These are phyloP conservation scores for Drosophila rubida DNA, from an alignment of 2,888 invertebrate genomes.

Conservation along the genomic window DNA sequence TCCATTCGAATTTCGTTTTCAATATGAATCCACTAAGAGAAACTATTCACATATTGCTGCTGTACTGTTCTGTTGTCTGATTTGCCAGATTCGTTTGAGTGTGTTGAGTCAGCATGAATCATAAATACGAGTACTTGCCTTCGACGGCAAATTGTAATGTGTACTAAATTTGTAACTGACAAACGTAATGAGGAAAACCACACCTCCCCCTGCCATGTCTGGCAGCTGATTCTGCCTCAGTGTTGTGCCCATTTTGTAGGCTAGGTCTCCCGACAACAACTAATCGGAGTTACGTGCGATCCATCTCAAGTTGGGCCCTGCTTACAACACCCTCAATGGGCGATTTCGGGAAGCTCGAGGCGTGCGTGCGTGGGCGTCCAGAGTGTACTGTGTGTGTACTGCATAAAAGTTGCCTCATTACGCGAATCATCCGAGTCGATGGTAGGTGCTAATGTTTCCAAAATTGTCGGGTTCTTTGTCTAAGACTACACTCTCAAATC, in stretches of 20 bases:
- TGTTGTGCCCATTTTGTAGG: constrained; percentile 47
- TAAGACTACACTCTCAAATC: not conserved
- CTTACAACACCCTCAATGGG: not conserved
- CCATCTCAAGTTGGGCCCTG: constrained; percentile 57
- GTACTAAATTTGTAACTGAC: constrained; percentile 35
- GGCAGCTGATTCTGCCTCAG: not conserved
- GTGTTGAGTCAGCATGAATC: constrained; percentile 7
- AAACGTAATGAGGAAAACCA: constrained; percentile 19
- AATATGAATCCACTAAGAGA: not conserved
- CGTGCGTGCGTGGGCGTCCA: constrained; percentile 41
- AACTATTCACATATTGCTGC: constrained; percentile 10
- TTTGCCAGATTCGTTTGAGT: not conserved
- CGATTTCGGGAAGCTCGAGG: constrained; percentile 33
- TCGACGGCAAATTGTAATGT: constrained; percentile 55
- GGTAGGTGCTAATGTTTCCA: constrained; percentile 30
- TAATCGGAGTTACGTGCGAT: constrained; percentile 76
- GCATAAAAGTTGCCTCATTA: constrained; percentile 77
- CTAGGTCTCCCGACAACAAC: constrained; percentile 46
- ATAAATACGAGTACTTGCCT: not conserved
- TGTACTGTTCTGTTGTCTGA: not conserved
- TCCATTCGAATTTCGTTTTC: constrained; percentile 2
- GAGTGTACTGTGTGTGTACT: constrained; percentile 46
- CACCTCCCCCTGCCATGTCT: constrained; percentile 10
- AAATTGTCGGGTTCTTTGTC: constrained; percentile 11
- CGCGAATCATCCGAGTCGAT: constrained; percentile 21